Base-by-base conservation (phyloP, 2,888 invertebrate genomes). In the Corbicula japonica region DNA sequence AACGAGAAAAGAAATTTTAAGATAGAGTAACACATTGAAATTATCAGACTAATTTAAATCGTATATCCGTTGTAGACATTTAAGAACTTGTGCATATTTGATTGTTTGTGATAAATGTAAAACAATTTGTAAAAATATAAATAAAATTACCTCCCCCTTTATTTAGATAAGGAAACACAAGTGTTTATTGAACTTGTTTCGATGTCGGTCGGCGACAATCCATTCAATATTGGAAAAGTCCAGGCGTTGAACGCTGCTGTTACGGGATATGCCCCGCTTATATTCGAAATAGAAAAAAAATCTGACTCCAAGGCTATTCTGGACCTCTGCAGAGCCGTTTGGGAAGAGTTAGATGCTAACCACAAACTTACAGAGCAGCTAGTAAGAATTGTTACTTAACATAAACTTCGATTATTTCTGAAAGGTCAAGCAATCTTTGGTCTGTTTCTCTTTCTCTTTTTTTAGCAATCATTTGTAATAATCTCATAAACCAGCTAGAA, bases 261-360 rank as follows among this genome's bases (percentile, higher is more conserved):
- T n/a, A 89, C 87, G 8, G 92, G 90, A 34, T 92, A 88, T 76
- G 87, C 92, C 32, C 89, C 92, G 8, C 86, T 92, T 23, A 91
- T 92, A 50, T 92, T 91, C 80, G 89, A 91, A 60, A 75, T 90
- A 18, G 62, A 85, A 12, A 23, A 70, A 28, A 48, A 79, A 10
- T 76, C 76, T 46, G 87, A 79, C 26, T 90, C 85, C 56, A 41
- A 63, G 1, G 76, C 78, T n/a, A 85, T 92, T 54, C 66, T 91
- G 26, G 71, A 73, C 1, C 83, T 80, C 18, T 92, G 91, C 66
- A 38, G 83, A 46, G 34, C 77, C 18, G 89, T 92, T 0, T 92
- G 90, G 88, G 84, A 79, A 23, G 85, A 88, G 34, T 60, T 90
- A 32, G 80, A 82, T 3, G 76, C 84, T 44, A 89, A 92, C 75